Evolutionary conservation across 1,140 invertebrate species (phyloP), one percentile per base, ranked within the genome.

Genomic region (Anastatus disparis): DNA sequence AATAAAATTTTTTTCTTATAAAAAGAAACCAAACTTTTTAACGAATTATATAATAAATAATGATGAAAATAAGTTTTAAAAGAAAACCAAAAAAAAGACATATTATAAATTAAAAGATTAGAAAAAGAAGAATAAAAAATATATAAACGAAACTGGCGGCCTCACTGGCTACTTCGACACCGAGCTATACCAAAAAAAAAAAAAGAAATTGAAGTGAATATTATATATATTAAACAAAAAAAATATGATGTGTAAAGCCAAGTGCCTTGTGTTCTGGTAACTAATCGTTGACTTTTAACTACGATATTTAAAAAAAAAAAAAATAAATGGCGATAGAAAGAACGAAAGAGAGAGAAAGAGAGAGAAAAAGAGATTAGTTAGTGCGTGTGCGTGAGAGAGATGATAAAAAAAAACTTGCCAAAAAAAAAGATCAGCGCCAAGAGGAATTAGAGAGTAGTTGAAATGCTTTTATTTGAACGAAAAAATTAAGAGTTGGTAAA

Each of bases 261-360:
- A 85, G 84, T 85, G 84, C 84, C 84, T 85, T 85, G 81, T 82
- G 82, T 85, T 83, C 84, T 83, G 81, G 81, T 83, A 82, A 85
- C 81, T 84, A 85, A 84, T 82, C 82, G 81, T 85, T 84, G 81
- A 85, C 81, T 83, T 82, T 83, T 82, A 81, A 81, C 82, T 82
- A 84, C 77, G 78, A 82, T 82, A 80, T 77, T 81, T 78, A 78
- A 74, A 70, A 68, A 77, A 35, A 6, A 35, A 10, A 4, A 10
- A 35, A 56, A 74, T 50, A 75, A 58, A 75, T 62, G 42, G 35
- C 38, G 46, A 53, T 56, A 62, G 22, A 61, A 69, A 67, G 65
- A 35, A 66, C 64, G 65, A 35, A 44, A 64, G 48, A 71, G 64
- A 50, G 26, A 63, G 27, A 50, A 52, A 71, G 52, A 69, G 63